These are phyloP conservation scores for Tenualosa ilisha DNA, from an alignment of 2,797 vertebrate genomes.

Conservation along the genomic window DNA sequence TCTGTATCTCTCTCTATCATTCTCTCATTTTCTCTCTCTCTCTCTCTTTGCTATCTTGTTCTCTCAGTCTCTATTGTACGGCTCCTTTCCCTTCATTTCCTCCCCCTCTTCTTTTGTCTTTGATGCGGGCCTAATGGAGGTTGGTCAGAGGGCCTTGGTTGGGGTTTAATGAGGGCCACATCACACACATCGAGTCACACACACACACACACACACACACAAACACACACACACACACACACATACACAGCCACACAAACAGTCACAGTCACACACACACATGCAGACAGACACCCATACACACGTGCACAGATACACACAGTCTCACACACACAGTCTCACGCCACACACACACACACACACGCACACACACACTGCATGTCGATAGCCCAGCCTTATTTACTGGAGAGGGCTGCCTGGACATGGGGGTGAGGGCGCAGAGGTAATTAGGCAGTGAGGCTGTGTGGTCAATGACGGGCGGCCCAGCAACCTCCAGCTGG, in stretches of 20 bases:
- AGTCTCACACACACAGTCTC: neutral
- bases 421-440: conserved; percentile 60
- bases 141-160: conserved; percentile 63
- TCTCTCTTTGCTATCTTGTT: neutral
- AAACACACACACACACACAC: neutral
- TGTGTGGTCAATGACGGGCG: conserved; percentile 72
- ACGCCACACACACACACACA: neutral
- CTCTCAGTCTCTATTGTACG: conserved; percentile 25
- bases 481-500: conserved; percentile 68
- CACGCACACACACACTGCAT: conserved; percentile 27
- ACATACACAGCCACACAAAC: neutral
- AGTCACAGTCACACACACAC: neutral
- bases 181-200: conserved; percentile 25
- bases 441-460: conserved; percentile 74
- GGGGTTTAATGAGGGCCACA: conserved; percentile 71
- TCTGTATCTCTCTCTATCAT: no score
- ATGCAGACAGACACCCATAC: neutral
- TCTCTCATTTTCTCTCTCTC: conserved; percentile 40
- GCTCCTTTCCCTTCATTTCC: conserved; percentile 42
- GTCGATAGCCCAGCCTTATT: conserved; percentile 71
- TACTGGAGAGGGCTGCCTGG: conserved; percentile 69
- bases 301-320: neutral
- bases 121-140: conserved; percentile 60
- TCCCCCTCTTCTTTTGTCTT: conserved; percentile 34
- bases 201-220: neutral